A percentile compares a stretch with the other conserved stretches of the same genome.
Evolutionary conservation across 1,140 invertebrate genomes (phyloP).

Genomic region (Batillaria attramentaria): DNA sequence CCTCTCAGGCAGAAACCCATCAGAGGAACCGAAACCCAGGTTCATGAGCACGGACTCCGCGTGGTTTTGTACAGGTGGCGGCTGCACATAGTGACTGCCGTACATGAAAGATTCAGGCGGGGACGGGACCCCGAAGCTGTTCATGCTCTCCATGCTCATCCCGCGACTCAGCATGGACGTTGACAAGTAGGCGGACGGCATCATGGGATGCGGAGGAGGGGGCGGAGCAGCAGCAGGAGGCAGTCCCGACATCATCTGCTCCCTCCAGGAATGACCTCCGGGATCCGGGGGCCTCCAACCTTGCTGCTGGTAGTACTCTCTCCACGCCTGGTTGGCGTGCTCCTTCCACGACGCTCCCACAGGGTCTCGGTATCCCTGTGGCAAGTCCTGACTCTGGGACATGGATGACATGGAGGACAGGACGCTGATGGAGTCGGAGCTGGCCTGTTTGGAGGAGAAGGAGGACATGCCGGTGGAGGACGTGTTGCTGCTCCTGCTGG

Average conservation of each 20-base stretch:
- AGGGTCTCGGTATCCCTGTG: no score
- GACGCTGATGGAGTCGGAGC: constrained; percentile 19
- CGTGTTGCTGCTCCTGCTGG: neutral
- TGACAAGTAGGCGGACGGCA: neutral
- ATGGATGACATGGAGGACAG: constrained; percentile 17
- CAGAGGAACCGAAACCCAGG: constrained; percentile 56
- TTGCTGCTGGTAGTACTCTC: neutral
- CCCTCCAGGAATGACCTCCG: neutral
- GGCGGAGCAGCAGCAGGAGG: neutral
- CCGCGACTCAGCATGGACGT: constrained; percentile 9
- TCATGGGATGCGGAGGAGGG: neutral
- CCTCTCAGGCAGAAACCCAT: constrained; percentile 62
- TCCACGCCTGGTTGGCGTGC: constrained; percentile 13
- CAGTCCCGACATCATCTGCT: neutral
- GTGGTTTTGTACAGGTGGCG: constrained; percentile 27
- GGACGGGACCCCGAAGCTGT: constrained; percentile 17
- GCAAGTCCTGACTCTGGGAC: constrained; percentile 25
- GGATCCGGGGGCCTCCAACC: neutral
- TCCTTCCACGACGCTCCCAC: constrained; percentile 4
- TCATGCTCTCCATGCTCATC: constrained; percentile 22
- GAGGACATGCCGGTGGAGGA: neutral
- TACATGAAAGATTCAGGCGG: constrained; percentile 6
- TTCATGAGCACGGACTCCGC: constrained; percentile 60
- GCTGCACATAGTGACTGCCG: neutral
- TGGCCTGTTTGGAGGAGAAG: constrained; percentile 19